Conservation (phyloP, 2,888 invertebrate genomes). For the Ochropacha duplaris region DNA sequence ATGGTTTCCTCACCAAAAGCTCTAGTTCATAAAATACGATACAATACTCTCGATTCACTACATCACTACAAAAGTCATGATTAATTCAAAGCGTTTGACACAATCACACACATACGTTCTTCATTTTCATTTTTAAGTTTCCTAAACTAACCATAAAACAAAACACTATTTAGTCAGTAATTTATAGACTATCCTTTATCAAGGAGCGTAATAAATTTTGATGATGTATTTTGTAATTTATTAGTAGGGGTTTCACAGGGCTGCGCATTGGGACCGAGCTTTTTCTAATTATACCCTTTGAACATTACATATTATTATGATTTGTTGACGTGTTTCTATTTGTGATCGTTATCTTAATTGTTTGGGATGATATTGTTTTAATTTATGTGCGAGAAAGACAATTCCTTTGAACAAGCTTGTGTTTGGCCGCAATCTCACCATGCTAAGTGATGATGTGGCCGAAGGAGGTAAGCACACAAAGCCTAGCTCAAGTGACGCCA, state of each 20-base stretch:
- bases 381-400: conserved; percentile 32
- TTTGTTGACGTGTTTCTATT: conserved; percentile 24
- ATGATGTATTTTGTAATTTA: conserved; percentile 26
- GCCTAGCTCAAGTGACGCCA: too few species aligned
- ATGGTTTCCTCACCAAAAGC: too few species aligned
- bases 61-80: too few species aligned
- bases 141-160: conserved; percentile 13
- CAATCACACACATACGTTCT: background rate
- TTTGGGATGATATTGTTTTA: conserved; percentile 25
- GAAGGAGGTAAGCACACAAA: too few species aligned
- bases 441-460: too few species aligned
- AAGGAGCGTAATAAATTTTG: conserved; percentile 26
- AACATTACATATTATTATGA: background rate
- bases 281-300: conserved; percentile 13
- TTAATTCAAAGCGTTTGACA: background rate
- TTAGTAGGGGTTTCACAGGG: conserved; percentile 28
- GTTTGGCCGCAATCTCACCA: too few species aligned
- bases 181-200: conserved; percentile 29
- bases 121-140: background rate
- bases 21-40: too few species aligned
- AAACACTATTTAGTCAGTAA: conserved; percentile 23
- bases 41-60: too few species aligned
- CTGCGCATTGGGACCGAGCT: conserved; percentile 22
- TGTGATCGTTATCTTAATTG: conserved; percentile 35
- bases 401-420: too few species aligned